Base-by-base conservation (phyloP, 1,140 invertebrate genomes). In the Papilio glaucus region DNA sequence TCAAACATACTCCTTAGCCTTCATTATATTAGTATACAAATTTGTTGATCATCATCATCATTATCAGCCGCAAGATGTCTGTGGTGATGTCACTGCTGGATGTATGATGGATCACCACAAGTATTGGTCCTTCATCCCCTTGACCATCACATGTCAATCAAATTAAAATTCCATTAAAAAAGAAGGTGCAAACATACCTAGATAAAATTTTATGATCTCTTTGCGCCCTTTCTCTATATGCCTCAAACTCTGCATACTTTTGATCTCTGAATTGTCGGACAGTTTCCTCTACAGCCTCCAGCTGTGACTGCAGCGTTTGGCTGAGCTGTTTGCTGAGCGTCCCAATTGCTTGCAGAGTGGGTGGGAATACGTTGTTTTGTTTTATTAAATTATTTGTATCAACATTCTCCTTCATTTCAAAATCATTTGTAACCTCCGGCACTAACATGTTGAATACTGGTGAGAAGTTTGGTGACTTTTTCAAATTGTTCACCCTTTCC, bases 211-310 rank as follows among this genome's bases (percentile, higher is more conserved):
- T 91, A 80, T 92, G 92, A 84, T 94, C 93, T 65, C 83, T 88
- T 68, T 93, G 90, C 77, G 93, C 93, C 77, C 79, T 87, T 73
- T 92, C 91, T 85, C 84, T 91, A 78, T 88, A 94, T 21, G 87
- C 86, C 76, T 93, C 91, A 86, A 88, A 93, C 38, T 94, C 92
- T 39, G 87, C 88, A 86, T 91, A 93, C 79, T 94, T 93, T 71
- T 92, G 88, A 72, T 94, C 93, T 80, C 86, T 85, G 76, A 91
- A 94, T 53, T 93, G 87, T 63, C 90, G 84, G 1, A 94, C 87
- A n/a, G 86, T 83, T 72, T 94, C 93, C 61, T 93, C 91, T 33
- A 94, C 82, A 5, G 85, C 86, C 72, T 93, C 91, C 13, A 92
- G 77, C 71, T 91, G 83, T 38, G 86, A 85, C 73, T 93, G 81